Evolutionary conservation across 2,888 invertebrate species (phyloP), one percentile per base, ranked within the genome.

Genomic region (Epicampocera succincta): DNA sequence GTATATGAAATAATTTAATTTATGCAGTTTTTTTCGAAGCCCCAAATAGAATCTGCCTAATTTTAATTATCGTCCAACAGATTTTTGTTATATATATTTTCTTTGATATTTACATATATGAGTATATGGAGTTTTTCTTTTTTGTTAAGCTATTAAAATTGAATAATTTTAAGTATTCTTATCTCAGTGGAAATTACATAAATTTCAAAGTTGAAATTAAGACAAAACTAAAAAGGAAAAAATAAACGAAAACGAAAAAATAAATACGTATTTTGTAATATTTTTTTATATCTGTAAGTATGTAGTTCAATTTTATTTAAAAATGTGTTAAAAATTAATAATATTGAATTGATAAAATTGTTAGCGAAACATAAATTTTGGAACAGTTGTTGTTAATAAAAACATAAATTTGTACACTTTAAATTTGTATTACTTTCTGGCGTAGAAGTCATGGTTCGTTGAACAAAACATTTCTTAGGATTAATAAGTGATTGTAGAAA

Each of bases 321-420:
- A 73, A 46, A 52, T 69, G 40, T 69, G 40, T 61, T 54, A 60
- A 42, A 52, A 17, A 40, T 48, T 48, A 50, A 50, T 44, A 21
- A 25, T 58, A 17, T 56, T 40, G 29, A 40, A 58, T n/a, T 48
- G 40, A 56, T 66, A 40, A 61, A 21, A 9, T 29, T 38, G 56
- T 60, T 71, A 76, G 75, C 77, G 65, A 82, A 78, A 82, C 52
- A 74, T 65, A 61, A 69, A 82, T 71, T 82, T 82, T 78, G 33
- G 73, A 74, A 71, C 44, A 74, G 50, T 6, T 40, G 52, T 76
- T 25, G 8, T 4, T 33, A 58, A 68, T 38, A 69, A 52, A 74
- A 78, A 78, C 77, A 78, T 74, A 82, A 78, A 82, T 82, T 82
- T 82, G 81, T 82, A 82, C 81, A 78, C 74, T 78, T 82, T 69